phyloP scores from a whole-genome alignment of 2,113 vertebrate genomes.

The Martes martes region DNA sequence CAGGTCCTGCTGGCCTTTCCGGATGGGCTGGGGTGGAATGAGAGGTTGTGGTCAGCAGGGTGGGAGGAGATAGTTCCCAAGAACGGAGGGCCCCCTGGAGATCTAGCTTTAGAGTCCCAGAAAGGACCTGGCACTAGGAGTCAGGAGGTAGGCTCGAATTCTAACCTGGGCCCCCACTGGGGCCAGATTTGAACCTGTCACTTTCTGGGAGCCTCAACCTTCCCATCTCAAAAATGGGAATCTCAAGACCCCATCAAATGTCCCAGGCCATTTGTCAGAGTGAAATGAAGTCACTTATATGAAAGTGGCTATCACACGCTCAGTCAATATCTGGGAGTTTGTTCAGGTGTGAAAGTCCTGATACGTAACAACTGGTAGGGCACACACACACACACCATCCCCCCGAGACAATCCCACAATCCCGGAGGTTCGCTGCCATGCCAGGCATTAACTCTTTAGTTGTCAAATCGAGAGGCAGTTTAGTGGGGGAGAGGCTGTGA shows the following conservation, averaged over 20 bases:
- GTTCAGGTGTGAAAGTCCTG: background rate
- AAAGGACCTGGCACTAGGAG: background rate
- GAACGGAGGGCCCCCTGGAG: background rate
- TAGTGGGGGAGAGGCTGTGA: background rate
- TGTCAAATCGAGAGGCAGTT: background rate
- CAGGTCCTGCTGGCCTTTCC: conserved; percentile 82
- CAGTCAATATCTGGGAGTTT: background rate
- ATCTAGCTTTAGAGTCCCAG: background rate
- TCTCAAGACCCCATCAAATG: background rate
- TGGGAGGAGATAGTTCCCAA: background rate
- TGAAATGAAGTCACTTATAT: background rate
- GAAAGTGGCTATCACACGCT: background rate
- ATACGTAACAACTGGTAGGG: background rate
- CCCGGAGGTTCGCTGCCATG: background rate
- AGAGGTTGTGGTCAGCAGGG: background rate
- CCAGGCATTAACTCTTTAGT: background rate
- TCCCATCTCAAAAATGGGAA: background rate
- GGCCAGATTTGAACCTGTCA: background rate
- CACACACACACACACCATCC: no score
- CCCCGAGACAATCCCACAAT: background rate
- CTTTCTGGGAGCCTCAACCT: background rate
- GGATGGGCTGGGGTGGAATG: conserved; percentile 79
- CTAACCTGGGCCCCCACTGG: background rate
- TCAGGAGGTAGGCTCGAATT: background rate
- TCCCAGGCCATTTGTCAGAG: background rate